Base-by-base conservation (phyloP, 2,797 vertebrate species). In the Phoxinus dragarum region DNA sequence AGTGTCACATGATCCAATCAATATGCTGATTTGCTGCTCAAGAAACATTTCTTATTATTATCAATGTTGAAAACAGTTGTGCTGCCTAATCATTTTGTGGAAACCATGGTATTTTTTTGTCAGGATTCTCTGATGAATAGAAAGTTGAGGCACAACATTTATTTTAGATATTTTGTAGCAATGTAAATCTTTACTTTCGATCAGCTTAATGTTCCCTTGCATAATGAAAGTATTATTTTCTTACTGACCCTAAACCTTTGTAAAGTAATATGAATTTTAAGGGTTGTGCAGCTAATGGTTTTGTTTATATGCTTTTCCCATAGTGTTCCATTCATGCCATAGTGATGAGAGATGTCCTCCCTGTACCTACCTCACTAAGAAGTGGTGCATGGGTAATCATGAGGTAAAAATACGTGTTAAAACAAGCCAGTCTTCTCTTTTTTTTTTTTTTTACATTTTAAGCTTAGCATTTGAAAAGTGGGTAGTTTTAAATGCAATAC, bases 371-470 rank as follows among this genome's bases (percentile, higher is more conserved):
- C 97, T 99, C 67, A 98, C 96, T 88, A 96, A 98, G 93, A 99
- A 98, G 85, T 99, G 98, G 98, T 99, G 98, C 92, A 99, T 99
- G 97, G 98, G 98, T 86, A 97, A 97, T 84, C 98, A 99, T n/a
- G 98, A 99, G 96, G 98, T 99, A 95, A 97, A 91, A 2, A 3
- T 11, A 23, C 31, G 7, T 40, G 23, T 71, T 44, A 89, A 66
- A 42, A 54, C n/a, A 49, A 31, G n/a, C n/a, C 42, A 36, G 21
- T 34, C 67, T 36, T 82, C 2, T 36, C 52, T 23, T 52, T 52
- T 34, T 14, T n/a, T 10, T 44, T 44, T 54, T 7, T 6, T 21
- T 38, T 16, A 10, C 1, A 47, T 36, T 40, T 72, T 64, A 64
- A 78, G 12, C 34, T 3, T n/a, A n/a, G 11, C 12, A 34, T 66